Conservation (phyloP, 2,888 invertebrate species). For the Platerodrilus igneus region DNA sequence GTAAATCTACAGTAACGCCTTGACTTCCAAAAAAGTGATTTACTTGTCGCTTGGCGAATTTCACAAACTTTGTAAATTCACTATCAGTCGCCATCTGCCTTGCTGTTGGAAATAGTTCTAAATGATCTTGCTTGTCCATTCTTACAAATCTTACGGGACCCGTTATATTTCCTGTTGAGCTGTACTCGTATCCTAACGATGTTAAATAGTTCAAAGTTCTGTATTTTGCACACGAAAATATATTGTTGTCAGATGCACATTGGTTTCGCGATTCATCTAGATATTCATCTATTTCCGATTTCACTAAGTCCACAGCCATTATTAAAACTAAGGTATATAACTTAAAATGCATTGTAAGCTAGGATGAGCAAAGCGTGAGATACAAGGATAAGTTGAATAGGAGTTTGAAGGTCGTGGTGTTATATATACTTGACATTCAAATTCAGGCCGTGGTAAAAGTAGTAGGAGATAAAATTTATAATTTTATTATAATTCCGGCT, state of each 20-base stretch:
- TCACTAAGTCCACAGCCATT: conserved; percentile 17
- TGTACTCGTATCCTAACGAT: conserved; percentile 28
- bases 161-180: conserved; percentile 16
- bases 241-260: conserved; percentile 31
- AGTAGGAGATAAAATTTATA: conserved; percentile 19
- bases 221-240: conserved; percentile 38
- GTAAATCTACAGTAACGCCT: conserved; percentile 36
- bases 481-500: too few relatives aligned
- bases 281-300: conserved; percentile 32
- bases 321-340: conserved; percentile 16
- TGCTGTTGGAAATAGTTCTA: conserved; percentile 21
- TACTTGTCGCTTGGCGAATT: conserved; percentile 36
- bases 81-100: conserved; percentile 30
- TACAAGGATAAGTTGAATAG: conserved; percentile 8
- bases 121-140: conserved; percentile 24
- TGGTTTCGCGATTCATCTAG: conserved; percentile 33
- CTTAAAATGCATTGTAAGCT: conserved; percentile 9
- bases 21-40: conserved; percentile 35
- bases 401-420: conserved; percentile 11
- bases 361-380: too few relatives aligned
- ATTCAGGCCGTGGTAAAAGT: conserved; percentile 16
- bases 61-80: conserved; percentile 37
- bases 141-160: conserved; percentile 34
- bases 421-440: conserved; percentile 18
- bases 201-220: conserved; percentile 35